phyloP scores from a whole-genome alignment of 2,113 vertebrate genomes.

The Petroica traversi region DNA sequence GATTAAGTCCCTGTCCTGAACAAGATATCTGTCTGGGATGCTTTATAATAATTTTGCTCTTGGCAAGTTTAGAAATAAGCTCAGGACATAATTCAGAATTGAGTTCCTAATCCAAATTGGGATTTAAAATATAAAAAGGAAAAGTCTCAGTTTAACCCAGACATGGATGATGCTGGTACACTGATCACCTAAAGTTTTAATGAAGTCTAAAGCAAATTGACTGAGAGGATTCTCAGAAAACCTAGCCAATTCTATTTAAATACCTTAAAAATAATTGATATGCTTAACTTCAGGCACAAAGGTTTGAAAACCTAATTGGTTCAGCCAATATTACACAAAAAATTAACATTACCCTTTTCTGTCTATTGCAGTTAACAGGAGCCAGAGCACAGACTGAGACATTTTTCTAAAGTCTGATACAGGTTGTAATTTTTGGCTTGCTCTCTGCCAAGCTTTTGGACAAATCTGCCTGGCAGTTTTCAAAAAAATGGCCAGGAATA shows the following conservation, averaged over 20 bases:
- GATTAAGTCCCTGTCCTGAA: constrained; percentile 42
- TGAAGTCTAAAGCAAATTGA: constrained; percentile 41
- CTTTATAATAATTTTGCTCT: constrained; percentile 37
- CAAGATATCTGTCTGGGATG: constrained; percentile 5
- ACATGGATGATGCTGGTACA: background rate
- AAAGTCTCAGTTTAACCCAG: constrained; percentile 2
- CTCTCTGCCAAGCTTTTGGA: background rate
- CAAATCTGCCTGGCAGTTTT: background rate
- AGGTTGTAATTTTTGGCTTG: background rate
- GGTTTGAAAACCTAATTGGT: constrained; percentile 39
- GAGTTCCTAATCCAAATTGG: constrained; percentile 50
- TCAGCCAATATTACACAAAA: background rate
- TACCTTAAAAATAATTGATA: constrained; percentile 54
- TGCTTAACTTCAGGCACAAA: constrained; percentile 44
- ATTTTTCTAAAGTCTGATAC: background rate
- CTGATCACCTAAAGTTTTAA: constrained; percentile 12
- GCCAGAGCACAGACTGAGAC: background rate
- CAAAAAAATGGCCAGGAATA: background rate
- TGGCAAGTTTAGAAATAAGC: constrained; percentile 39
- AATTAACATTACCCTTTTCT: background rate
- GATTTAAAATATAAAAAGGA: constrained; percentile 30
- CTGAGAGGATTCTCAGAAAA: constrained; percentile 12
- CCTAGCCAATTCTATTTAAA: constrained; percentile 27
- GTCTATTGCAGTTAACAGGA: background rate
- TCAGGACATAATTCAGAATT: constrained; percentile 38